Percentiles rank a stretch among this genome's conserved stretches.
phyloP scores from a whole-genome alignment of 2,888 invertebrate genomes.

The Tolmerus cingulatus region DNA sequence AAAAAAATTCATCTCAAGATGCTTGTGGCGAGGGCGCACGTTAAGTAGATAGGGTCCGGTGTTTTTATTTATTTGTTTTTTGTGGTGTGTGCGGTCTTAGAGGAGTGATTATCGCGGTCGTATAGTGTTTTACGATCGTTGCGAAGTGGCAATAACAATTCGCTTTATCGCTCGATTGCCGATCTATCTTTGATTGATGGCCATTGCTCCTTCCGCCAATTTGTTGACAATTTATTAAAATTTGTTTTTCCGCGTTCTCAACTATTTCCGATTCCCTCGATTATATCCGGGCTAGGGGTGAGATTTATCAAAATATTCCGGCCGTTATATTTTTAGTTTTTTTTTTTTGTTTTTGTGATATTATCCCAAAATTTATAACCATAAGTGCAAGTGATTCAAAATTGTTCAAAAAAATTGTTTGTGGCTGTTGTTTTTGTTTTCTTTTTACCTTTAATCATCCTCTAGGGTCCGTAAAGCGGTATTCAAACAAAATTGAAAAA shows the following conservation, averaged over 20 bases:
- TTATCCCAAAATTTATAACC: not conserved
- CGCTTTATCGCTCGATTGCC: not conserved
- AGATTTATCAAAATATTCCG: not conserved
- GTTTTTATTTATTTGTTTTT: not conserved
- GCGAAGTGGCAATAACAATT: not conserved
- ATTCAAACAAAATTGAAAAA: not conserved
- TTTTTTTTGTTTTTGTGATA: slow-evolving; percentile 14
- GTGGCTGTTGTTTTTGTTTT: not conserved
- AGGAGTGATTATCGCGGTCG: slow-evolving; percentile 45
- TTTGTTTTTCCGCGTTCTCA: not conserved
- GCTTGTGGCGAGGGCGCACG: not conserved
- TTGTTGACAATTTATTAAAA: not conserved
- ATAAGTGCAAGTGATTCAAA: not conserved
- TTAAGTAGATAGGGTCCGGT: not conserved
- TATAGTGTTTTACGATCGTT: not conserved
- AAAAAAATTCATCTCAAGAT: not conserved
- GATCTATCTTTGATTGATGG: not conserved
- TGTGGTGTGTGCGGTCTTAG: slow-evolving; percentile 19
- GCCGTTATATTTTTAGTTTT: not conserved
- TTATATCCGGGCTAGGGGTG: not conserved
- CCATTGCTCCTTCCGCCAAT: not conserved
- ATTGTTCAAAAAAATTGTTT: not conserved
- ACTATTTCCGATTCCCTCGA: not conserved
- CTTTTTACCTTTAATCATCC: not conserved
- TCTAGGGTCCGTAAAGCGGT: not conserved